phyloP scores from a whole-genome alignment of 2,888 invertebrate genomes.

The Stenodema calcarata region DNA sequence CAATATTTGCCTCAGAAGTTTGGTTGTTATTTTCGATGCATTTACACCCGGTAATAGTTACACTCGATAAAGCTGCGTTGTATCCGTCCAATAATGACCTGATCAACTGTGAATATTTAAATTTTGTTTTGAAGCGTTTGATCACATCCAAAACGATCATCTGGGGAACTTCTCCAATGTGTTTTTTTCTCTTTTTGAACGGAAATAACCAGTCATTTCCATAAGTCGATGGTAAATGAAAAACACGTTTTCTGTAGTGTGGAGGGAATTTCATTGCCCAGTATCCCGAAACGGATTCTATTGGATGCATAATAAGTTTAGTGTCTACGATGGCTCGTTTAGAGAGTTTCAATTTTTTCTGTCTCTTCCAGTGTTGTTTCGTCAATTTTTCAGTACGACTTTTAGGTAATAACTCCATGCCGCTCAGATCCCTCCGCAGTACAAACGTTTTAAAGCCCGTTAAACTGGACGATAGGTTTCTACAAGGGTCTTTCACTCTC shows the following conservation, averaged over 20 bases:
- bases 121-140: slow-evolving; percentile 34
- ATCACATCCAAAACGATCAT: background rate
- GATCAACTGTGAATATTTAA: background rate
- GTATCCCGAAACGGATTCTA: background rate
- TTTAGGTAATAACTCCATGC: slow-evolving; percentile 25
- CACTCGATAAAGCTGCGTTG: background rate
- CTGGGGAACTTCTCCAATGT: background rate
- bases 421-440: background rate
- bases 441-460: background rate
- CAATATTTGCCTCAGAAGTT: background rate
- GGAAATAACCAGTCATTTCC: slow-evolving; percentile 36
- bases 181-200: background rate
- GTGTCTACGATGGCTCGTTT: background rate
- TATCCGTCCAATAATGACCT: background rate
- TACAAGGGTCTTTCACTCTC: background rate
- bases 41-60: background rate
- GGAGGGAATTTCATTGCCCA: slow-evolving; percentile 35
- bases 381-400: background rate
- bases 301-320: background rate
- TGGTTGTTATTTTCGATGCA: background rate
- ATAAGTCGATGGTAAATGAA: slow-evolving; percentile 21
- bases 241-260: background rate
- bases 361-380: background rate
- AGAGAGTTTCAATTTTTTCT: background rate
- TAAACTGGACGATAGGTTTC: background rate